phyloP scores from a whole-genome alignment of 2,113 vertebrate species.

The Calonectris borealis region DNA sequence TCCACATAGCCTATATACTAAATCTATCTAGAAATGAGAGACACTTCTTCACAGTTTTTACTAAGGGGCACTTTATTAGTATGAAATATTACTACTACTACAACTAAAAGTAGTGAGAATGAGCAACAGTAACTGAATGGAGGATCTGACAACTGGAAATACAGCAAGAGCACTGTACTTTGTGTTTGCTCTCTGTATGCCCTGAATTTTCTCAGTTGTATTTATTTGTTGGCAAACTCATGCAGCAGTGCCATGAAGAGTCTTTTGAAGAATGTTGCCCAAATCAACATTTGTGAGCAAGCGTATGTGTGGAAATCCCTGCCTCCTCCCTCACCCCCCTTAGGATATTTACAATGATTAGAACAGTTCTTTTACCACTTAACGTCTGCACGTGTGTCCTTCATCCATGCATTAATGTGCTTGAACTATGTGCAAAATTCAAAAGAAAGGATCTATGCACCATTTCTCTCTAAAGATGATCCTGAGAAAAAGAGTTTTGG shows the following conservation, averaged over 20 bases:
- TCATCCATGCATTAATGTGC: neutral
- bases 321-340: neutral
- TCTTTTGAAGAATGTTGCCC: neutral
- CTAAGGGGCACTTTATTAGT: neutral
- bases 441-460: neutral
- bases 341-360: neutral
- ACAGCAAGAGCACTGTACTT: neutral
- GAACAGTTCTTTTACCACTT: neutral
- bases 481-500: neutral
- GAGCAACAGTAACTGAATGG: neutral
- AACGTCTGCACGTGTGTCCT: neutral
- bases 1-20: neutral
- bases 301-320: neutral
- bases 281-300: neutral
- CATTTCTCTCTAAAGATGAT: neutral
- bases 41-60: neutral
- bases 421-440: neutral
- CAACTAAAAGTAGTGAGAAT: neutral
- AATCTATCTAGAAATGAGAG: neutral
- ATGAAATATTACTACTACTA: neutral
- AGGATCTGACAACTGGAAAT: neutral
- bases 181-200: neutral
- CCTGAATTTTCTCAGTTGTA: neutral
- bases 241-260: neutral
- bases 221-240: neutral